Conservation (phyloP, 2,888 invertebrate species). For the Unio delphinus region DNA sequence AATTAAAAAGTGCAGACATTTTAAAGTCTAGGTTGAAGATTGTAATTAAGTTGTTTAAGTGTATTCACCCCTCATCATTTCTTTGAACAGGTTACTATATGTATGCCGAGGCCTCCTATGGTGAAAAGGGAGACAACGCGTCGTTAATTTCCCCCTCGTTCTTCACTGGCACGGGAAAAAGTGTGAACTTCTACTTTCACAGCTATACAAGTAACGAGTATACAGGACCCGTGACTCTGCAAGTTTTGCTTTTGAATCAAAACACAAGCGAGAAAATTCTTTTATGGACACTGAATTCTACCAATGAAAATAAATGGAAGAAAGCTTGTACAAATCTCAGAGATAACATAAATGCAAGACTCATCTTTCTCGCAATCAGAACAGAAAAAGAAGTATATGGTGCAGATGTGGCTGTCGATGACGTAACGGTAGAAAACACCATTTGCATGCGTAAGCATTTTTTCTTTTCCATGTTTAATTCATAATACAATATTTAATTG, state of each 20-base stretch:
- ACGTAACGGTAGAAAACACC: constrained; percentile 31
- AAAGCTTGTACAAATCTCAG: constrained; percentile 43
- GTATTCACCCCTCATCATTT: constrained; percentile 6
- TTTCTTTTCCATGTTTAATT: background rate
- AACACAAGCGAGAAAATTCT: constrained; percentile 5
- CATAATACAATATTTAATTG: background rate
- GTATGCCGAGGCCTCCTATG: constrained; percentile 49
- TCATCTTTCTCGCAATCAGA: constrained; percentile 43
- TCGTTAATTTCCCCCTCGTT: constrained; percentile 41
- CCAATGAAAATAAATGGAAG: constrained; percentile 43
- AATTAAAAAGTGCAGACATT: no score
- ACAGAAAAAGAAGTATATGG: constrained; percentile 26
- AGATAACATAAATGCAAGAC: constrained; percentile 20
- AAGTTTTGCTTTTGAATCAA: constrained; percentile 17
- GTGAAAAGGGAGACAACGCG: constrained; percentile 35
- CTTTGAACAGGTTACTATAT: constrained; percentile 48
- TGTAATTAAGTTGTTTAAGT: no score
- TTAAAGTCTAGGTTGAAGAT: no score
- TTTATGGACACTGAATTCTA: constrained; percentile 23
- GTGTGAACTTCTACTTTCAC: constrained; percentile 54
- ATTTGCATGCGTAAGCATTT: constrained; percentile 28
- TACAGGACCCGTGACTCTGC: constrained; percentile 24
- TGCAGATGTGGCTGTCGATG: constrained; percentile 56
- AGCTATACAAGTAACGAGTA: constrained; percentile 25
- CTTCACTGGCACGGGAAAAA: constrained; percentile 25